Base-by-base conservation (phyloP, 2,888 invertebrate species). In the Stenodera caucasica region DNA sequence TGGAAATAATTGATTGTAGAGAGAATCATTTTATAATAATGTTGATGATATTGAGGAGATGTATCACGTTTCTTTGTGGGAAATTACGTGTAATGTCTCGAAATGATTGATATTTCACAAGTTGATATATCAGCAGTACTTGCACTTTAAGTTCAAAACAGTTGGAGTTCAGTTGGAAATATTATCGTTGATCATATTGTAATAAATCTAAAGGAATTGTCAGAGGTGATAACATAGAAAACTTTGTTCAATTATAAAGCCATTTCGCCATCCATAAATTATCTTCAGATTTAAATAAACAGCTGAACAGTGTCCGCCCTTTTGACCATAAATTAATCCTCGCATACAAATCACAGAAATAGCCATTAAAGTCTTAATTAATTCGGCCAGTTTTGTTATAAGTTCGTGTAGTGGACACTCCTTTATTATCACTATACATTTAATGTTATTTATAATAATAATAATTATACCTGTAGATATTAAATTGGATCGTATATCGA, bases 81-180 rank as follows among this genome's bases (percentile, higher is more conserved):
- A 60, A 45, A 51, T 55, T 56, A 53, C 50, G 55, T 61, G 53
- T 49, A 60, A 52, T 56, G 56, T 45, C 59, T 26, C 40, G 55
- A 45, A 52, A 61, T 66, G 66, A 66, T 64, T 66, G 63, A 66
- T 66, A 62, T 50, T 55, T 57, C 55, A 60, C 53, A 57, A 62
- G 40, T 57, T 57, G 40, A 35, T 55, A 56, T 15, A 54, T 52
- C 40, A 52, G 18, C 58, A 60, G 30, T 54, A 58, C 54, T 62
- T 57, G 63, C 62, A 60, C 58, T 57, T 40, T 65, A 51, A 54
- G 55, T 32, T 61, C 49, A 55, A 49, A 52, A 49, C 23, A 56
- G 54, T 54, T 61, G 50, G 50, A 33, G 21, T 30, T 33, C 60
- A 40, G 56, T 53, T 18, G 56, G 32, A 56, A 30, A 50, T 26